Percentiles rank a stretch among this genome's conserved stretches.
These are phyloP conservation scores for Perithous albicinctus DNA, from an alignment of 2,888 invertebrate species.

Conservation along the genomic window DNA sequence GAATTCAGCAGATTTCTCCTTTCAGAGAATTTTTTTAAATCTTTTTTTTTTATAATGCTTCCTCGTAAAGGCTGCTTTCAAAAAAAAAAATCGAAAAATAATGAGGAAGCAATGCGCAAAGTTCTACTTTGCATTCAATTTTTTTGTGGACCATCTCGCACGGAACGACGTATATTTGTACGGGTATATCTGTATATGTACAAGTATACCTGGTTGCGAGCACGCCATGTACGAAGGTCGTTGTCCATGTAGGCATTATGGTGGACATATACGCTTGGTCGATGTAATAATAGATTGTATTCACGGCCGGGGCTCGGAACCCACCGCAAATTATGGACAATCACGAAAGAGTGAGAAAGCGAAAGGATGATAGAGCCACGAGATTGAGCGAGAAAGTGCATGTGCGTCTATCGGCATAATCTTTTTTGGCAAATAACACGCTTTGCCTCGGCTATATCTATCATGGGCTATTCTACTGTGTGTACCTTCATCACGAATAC, in stretches of 20 bases:
- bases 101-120: too few species aligned
- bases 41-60: too few species aligned
- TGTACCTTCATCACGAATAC: not conserved
- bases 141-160: not conserved
- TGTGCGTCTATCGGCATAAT: conserved; percentile 71
- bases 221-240: conserved; percentile 49
- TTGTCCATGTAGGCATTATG: conserved; percentile 62
- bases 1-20: too few species aligned
- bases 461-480: conserved; percentile 2
- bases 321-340: conserved; percentile 76
- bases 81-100: too few species aligned
- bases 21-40: too few species aligned
- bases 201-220: conserved; percentile 30
- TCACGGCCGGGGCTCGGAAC: conserved; percentile 67
- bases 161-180: not conserved
- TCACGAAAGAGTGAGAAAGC: conserved; percentile 66
- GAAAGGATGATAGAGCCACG: conserved; percentile 23
- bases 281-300: conserved; percentile 80
- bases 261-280: conserved; percentile 63
- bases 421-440: conserved; percentile 77
- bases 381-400: conserved; percentile 17
- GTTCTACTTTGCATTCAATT: not conserved
- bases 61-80: too few species aligned
- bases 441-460: conserved; percentile 58
- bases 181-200: not conserved